These are phyloP conservation scores for Coregonus clupeaformis DNA, from an alignment of 2,113 vertebrate species.

Conservation along the genomic window DNA sequence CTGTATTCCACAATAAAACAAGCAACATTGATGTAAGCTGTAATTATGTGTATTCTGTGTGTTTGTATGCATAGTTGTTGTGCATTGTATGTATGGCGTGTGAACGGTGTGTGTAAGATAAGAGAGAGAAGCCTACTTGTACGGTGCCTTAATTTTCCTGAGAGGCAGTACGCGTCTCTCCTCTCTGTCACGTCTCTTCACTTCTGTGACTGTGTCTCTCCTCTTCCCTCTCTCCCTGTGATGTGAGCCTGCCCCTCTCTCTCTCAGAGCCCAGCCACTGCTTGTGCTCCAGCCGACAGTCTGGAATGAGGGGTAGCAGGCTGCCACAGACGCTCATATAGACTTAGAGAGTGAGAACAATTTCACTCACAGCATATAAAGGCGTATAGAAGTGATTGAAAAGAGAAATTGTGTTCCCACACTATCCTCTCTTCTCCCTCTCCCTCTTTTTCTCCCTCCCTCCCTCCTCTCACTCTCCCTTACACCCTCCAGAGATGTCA, in stretches of 20 bases:
- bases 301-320: background rate
- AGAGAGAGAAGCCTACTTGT: background rate
- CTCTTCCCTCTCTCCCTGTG: background rate
- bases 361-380: background rate
- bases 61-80: background rate
- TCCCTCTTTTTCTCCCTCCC: background rate
- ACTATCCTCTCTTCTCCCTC: background rate
- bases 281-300: background rate
- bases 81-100: background rate
- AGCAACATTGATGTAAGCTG: background rate
- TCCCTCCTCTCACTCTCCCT: background rate
- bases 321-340: background rate
- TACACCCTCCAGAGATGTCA: background rate
- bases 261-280: background rate
- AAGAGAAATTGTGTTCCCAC: background rate
- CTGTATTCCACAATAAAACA: too few relatives aligned
- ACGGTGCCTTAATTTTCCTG: background rate
- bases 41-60: background rate
- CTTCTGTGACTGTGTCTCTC: background rate
- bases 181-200: background rate
- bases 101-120: background rate
- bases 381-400: background rate
- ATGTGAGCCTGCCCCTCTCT: background rate
- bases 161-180: background rate
- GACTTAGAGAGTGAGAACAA: background rate